A percentile compares a stretch with the other conserved stretches of the same genome.
Conservation (phyloP, 2,113 vertebrate species). For the Eleginops maclovinus region DNA sequence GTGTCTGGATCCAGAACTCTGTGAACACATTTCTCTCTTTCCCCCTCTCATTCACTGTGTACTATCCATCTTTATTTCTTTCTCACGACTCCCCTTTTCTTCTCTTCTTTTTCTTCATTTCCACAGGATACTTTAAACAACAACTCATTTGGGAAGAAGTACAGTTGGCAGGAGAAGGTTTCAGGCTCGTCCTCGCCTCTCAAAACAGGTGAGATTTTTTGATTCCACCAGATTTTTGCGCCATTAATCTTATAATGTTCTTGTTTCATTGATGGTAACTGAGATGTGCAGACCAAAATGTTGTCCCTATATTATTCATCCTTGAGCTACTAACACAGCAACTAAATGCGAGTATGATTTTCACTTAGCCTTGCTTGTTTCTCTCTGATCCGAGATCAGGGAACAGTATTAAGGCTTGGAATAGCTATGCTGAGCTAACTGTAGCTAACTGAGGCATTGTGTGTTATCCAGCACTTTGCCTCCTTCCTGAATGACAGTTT, state of each 20-base stretch:
- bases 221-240: background rate
- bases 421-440: slow-evolving; percentile 28
- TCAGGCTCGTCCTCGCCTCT: slow-evolving; percentile 94
- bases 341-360: slow-evolving; percentile 18
- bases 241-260: background rate
- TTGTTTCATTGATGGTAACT: background rate
- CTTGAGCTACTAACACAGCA: background rate
- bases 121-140: slow-evolving; percentile 97
- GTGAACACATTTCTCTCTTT: slow-evolving; percentile 6
- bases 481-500: background rate
- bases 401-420: slow-evolving; percentile 22
- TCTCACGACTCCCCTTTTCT: slow-evolving; percentile 31
- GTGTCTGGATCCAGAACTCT: slow-evolving; percentile 44
- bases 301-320: background rate
- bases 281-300: background rate
- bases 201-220: slow-evolving; percentile 90
- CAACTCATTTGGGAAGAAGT: slow-evolving; percentile 98
- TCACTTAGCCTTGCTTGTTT: slow-evolving; percentile 19
- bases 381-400: slow-evolving; percentile 14
- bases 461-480: slow-evolving; percentile 9
- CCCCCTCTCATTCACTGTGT: background rate
- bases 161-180: slow-evolving; percentile 98
- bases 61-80: slow-evolving; percentile 12
- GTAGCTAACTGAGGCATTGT: slow-evolving; percentile 20
- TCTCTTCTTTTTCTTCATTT: slow-evolving; percentile 23